Percentiles rank a stretch among this genome's conserved stretches.
These are phyloP conservation scores for Creontiades dilutus DNA, from an alignment of 2,888 invertebrate genomes.

Conservation along the genomic window DNA sequence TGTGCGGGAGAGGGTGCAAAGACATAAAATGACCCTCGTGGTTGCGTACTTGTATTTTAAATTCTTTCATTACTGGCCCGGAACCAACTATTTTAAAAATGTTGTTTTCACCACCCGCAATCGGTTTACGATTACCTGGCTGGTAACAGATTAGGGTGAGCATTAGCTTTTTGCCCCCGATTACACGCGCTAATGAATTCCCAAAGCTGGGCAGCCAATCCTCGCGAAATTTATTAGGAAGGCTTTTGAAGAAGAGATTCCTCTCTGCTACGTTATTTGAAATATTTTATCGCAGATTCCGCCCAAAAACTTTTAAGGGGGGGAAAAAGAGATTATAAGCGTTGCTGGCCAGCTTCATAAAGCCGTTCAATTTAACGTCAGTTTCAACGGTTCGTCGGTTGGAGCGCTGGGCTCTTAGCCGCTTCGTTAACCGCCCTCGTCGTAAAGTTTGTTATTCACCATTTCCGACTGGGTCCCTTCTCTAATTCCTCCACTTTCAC, in stretches of 20 bases:
- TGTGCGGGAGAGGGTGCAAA: too few species aligned
- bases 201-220: neutral
- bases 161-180: too few species aligned
- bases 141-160: too few species aligned
- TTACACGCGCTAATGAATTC: neutral
- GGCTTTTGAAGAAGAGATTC: neutral
- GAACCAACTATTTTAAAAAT: too few species aligned
- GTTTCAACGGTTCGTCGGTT: neutral
- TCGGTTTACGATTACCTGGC: too few species aligned
- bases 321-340: neutral
- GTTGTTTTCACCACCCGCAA: too few species aligned
- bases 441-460: neutral
- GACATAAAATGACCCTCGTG: too few species aligned
- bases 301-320: neutral
- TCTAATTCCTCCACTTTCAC: constrained; percentile 17
- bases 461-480: constrained; percentile 5
- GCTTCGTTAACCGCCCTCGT: neutral
- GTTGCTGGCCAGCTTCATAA: neutral
- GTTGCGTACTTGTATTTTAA: too few species aligned
- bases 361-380: constrained; percentile 11
- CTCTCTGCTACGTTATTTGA: neutral
- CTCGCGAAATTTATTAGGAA: neutral
- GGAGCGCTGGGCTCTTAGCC: neutral
- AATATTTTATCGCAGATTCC: constrained; percentile 20
- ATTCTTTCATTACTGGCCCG: too few species aligned